Evolutionary conservation across 35 echinoderm and acorn worm species (phyloP).

Genomic region (Ophioderma brevispina): DNA sequence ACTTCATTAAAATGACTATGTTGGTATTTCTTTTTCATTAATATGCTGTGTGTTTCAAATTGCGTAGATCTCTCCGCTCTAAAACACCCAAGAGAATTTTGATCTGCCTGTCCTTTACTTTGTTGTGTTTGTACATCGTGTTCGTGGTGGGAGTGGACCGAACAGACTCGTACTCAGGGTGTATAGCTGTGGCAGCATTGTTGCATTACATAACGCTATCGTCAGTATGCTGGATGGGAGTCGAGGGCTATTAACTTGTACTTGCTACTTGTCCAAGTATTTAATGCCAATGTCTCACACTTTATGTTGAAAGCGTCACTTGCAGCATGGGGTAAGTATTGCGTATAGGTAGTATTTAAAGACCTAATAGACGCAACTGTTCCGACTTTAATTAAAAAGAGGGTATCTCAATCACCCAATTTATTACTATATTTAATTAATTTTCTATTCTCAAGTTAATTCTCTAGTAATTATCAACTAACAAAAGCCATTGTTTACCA

Average conservation of each 20-base stretch:
- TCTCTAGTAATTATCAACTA: too few relatives aligned
- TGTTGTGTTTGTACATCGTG: constrained; percentile 51
- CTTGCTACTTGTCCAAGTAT: constrained; percentile 45
- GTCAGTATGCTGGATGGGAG: constrained; percentile 55
- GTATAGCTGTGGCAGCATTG: constrained; percentile 39
- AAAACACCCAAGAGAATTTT: constrained; percentile 49
- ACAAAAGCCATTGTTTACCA: too few relatives aligned
- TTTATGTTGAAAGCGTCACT: constrained; percentile 64
- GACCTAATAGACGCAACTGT: too few relatives aligned
- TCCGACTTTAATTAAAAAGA: too few relatives aligned
- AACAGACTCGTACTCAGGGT: not conserved
- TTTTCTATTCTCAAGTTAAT: too few relatives aligned
- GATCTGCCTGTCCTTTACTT: constrained; percentile 9
- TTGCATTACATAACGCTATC: constrained; percentile 66
- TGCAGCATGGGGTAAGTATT: constrained; percentile 72
- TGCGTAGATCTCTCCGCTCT: constrained; percentile 54
- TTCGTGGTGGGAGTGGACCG: constrained; percentile 29
- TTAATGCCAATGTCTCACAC: constrained; percentile 29
- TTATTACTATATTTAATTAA: too few relatives aligned
- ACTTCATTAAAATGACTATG: too few relatives aligned
- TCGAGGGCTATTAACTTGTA: constrained; percentile 69
- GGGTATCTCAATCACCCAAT: too few relatives aligned
- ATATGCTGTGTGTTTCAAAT: too few relatives aligned
- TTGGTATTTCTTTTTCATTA: too few relatives aligned
- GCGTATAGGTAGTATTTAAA: too few relatives aligned